Evolutionary conservation across 1,140 invertebrate genomes (phyloP).

Genomic region (Macrocentrus cingulum): DNA sequence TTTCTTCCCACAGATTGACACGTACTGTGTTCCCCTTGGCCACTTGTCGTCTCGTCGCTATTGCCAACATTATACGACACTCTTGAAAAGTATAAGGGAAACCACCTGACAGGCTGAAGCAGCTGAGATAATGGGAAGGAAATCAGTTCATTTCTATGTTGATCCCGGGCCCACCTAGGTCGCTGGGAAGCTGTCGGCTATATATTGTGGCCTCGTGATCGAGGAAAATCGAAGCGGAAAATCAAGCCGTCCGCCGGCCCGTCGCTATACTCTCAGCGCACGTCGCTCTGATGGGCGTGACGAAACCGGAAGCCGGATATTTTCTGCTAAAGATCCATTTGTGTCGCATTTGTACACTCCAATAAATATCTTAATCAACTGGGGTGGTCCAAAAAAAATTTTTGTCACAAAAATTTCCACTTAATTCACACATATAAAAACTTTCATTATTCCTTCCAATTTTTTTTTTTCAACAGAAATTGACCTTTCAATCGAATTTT

Average conservation of each 20-base stretch:
- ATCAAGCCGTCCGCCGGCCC: conserved; percentile 33
- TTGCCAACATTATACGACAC: not conserved
- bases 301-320: conserved; percentile 22
- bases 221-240: conserved; percentile 50
- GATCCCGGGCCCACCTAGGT: conserved; percentile 40
- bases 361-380: no score
- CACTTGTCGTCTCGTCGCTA: no score
- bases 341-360: not conserved
- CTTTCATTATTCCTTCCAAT: no score
- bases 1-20: no score
- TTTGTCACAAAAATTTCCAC: no score
- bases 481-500: no score
- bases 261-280: not conserved
- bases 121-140: conserved; percentile 57
- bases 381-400: conserved; percentile 3
- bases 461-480: no score
- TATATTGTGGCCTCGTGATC: conserved; percentile 47
- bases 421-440: no score
- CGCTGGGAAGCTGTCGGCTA: conserved; percentile 24
- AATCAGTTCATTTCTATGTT: conserved; percentile 62
- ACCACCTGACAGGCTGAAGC: not conserved
- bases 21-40: no score
- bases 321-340: conserved; percentile 9
- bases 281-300: conserved; percentile 15
- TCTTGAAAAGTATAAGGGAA: conserved; percentile 1